These are phyloP conservation scores for Eupleurogrammus muticus DNA, from an alignment of 2,797 vertebrate species.

Conservation along the genomic window DNA sequence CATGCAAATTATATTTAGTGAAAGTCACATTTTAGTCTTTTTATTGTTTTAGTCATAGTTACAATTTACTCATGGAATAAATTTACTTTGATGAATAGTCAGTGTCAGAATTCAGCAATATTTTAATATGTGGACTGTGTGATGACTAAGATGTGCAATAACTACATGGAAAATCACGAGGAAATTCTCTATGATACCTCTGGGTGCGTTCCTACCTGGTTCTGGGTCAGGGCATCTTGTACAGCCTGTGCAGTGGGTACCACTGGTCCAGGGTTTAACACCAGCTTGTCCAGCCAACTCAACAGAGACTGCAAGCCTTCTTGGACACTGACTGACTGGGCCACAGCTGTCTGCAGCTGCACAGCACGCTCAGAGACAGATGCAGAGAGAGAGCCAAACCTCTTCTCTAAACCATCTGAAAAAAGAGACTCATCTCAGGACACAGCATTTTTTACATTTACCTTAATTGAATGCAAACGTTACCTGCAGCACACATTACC, in stretches of 20 bases:
- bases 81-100: no score
- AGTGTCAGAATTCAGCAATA: not conserved
- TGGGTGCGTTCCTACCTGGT: conserved; percentile 79
- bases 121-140: not conserved
- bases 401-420: conserved; percentile 87
- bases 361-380: conserved; percentile 88
- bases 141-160: not conserved
- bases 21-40: no score
- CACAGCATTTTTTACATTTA: not conserved
- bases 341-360: conserved; percentile 94
- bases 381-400: conserved; percentile 88
- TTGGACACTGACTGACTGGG: conserved; percentile 95
- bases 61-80: no score
- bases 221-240: conserved; percentile 92
- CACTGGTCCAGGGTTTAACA: conserved; percentile 79
- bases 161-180: no score
- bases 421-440: not conserved
- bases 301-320: conserved; percentile 92
- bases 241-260: conserved; percentile 87
- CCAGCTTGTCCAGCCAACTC: conserved; percentile 88
- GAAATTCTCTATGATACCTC: not conserved
- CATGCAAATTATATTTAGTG: no score
- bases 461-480: not conserved
- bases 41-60: no score
- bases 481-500: no score